Evolutionary conservation across 2,113 vertebrate species (phyloP).

Genomic region (Calidris pygmaea): DNA sequence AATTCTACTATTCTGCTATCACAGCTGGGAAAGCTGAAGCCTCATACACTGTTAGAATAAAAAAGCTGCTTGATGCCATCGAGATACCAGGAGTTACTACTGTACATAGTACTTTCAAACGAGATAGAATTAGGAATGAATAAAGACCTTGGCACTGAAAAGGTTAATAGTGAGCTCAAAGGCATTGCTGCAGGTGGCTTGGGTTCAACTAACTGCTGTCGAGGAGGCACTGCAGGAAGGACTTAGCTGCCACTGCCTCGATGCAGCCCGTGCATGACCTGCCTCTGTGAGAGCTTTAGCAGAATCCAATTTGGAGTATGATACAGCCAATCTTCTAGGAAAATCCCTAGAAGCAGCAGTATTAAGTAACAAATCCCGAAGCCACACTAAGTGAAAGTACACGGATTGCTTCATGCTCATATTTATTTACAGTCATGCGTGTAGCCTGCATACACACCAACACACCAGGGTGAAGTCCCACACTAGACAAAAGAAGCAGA

Average conservation of each 20-base stretch:
- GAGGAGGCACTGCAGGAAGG: not conserved
- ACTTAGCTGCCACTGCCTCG: not conserved
- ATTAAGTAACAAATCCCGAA: not conserved
- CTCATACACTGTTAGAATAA: not conserved
- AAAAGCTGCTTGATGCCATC: not conserved
- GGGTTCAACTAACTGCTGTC: not conserved
- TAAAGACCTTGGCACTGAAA: not conserved
- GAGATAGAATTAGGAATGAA: not conserved
- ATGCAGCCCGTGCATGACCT: not conserved
- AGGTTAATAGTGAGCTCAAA: not conserved
- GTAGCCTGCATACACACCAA: not conserved
- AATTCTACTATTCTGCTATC: not conserved
- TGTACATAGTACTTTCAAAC: not conserved
- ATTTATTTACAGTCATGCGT: not conserved
- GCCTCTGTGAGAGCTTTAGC: not conserved
- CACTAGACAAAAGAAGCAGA: not conserved
- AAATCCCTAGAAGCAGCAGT: not conserved
- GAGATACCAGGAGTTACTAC: not conserved
- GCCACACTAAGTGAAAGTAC: not conserved
- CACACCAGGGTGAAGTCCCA: not conserved
- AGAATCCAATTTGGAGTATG: not conserved
- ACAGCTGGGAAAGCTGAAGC: not conserved
- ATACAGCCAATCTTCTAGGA: not conserved
- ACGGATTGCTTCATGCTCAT: not conserved
- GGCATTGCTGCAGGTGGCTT: not conserved